Evolutionary conservation across 2,888 invertebrate genomes (phyloP).

Genomic region (Brachylomia viminalis): DNA sequence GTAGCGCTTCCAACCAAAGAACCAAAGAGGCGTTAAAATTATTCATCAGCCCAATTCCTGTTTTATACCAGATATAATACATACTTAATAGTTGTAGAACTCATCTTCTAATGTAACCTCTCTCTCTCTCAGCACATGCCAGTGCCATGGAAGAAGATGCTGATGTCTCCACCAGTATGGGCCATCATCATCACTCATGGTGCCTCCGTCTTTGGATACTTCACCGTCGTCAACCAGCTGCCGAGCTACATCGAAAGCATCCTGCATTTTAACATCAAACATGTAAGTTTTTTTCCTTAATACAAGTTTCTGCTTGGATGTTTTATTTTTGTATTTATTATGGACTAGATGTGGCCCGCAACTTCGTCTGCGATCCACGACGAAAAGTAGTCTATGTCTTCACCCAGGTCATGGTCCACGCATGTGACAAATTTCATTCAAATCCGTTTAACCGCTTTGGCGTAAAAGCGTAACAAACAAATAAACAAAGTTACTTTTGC

Average conservation of each 20-base stretch:
- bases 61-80: neutral
- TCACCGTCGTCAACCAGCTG: slow-evolving; percentile 96
- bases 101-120: neutral
- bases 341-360: too few species aligned
- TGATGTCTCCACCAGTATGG: slow-evolving; percentile 95
- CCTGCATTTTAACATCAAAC: slow-evolving; percentile 94
- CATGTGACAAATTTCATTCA: too few species aligned
- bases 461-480: too few species aligned
- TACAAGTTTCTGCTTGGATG: neutral
- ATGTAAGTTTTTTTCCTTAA: slow-evolving; percentile 85
- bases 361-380: too few species aligned
- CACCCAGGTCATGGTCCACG: too few species aligned
- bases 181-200: slow-evolving; percentile 96
- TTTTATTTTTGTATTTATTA: neutral
- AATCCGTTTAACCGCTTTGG: too few species aligned
- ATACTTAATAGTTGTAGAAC: neutral
- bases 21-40: too few species aligned
- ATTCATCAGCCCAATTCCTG: too few species aligned
- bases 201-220: slow-evolving; percentile 96
- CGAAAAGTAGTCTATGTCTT: too few species aligned
- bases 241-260: slow-evolving; percentile 96
- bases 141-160: slow-evolving; percentile 94
- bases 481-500: too few species aligned
- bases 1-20: too few species aligned
- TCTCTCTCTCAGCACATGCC: slow-evolving; percentile 80